Base-by-base conservation (phyloP, 2,797 vertebrate species). In the Phrynocephalus forsythii region DNA sequence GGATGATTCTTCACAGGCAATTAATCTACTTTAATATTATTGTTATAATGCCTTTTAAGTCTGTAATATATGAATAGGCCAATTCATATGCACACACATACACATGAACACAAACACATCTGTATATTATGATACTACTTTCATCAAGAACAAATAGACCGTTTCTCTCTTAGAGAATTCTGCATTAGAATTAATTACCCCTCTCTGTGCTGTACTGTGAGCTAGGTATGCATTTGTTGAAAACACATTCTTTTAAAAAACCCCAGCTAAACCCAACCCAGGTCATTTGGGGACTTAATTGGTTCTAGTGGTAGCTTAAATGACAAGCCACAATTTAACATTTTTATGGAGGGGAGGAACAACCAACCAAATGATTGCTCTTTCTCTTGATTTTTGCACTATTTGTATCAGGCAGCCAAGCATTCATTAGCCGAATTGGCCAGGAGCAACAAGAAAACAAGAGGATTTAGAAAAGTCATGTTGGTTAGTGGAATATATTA, bases 341-440 rank as follows among this genome's bases (percentile, higher is more conserved):
- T 52, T 82, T 83, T 83, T 75, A 7, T 75, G 60, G 60, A 13
- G 18, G 30, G 50, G 28, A 71, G 48, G 48, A 52, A 8, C 26
- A 71, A 22, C 26, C 28, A 72, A 83, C 44, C n/a, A 71, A 71
- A 18, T 52, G 7, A 71, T 72, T 83, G 15, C 48, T 83, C 67
- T 83, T 69, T 82, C 48, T 71, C 28, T 83, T 72, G 68, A 68
- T 22, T 71, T 83, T n/a, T 33, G 82, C 68, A 83, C n/a, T 68
- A 71, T 56, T 48, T 16, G 6, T 8, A 50, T 26, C 48, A 52
- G 15, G 8, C 67, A 83, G 68, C 28, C 67, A 83, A 30, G 18
- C 68, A 71, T 85, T 78, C 66, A 78, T 78, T 85, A 85, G 38
- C 33, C 11, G 13, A 52, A 79, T 56, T 85, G 73, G 28, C 60